Evolutionary conservation across 2,888 invertebrate species (phyloP), one percentile per base, ranked within the genome.

Genomic region (Pyrocoelia pectoralis): DNA sequence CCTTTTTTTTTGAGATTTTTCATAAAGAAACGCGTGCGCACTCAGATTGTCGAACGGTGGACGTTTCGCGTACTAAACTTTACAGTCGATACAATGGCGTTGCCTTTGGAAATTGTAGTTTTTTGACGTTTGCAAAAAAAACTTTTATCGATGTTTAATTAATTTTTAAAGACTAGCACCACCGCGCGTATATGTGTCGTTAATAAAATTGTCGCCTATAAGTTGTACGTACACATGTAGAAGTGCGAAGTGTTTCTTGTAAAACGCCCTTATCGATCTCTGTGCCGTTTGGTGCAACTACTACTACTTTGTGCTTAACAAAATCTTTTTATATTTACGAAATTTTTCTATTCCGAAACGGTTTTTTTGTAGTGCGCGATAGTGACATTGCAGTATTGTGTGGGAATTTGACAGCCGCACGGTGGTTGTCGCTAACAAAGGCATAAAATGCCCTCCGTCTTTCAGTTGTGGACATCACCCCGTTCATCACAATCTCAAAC

Each of bases 201-300:
- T n/a, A n/a, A n/a, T n/a, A n/a, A n/a, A 28, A 49, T 38, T 50
- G 24, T 24, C 24, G 24, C 6, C 24, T 24, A 24, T 24, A 24
- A 24, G 3, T 24, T 24, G 3, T 6, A 5, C 24, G 24, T 6
- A 24, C 6, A 24, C 6, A 3, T 6, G 24, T 24, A 24, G 3
- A 24, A 24, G 58, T 65, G 50, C 24, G 52, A 50, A 56, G 65
- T 61, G 61, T 57, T 56, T 24, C 24, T 61, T 51, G 65, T 65
- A 65, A 61, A 80, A 81, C 81, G 81, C 81, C 81, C 81, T 81
- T 81, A 81, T 81, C 79, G 80, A 81, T 81, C 81, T 81, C 80
- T 81, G 80, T 78, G 68, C 68, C 71, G 72, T 76, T 76, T 75
- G 76, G 76, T 78, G 78, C 76, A 77, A 72, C 74, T 69, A 74